phyloP scores from a whole-genome alignment of 2,797 vertebrate genomes.

The Myotis myotis region DNA sequence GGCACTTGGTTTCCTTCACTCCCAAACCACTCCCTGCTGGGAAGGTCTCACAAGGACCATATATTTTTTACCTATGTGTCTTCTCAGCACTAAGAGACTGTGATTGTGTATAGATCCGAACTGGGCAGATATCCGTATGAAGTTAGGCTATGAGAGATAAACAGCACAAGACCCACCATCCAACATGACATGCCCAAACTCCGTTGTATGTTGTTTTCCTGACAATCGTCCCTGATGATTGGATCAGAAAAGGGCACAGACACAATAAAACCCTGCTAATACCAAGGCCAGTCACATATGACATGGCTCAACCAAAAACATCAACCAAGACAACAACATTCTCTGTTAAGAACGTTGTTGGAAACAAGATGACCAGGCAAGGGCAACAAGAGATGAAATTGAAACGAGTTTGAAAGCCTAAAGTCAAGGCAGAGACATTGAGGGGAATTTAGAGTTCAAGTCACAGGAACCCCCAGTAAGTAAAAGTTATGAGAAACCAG shows the following conservation, averaged over 20 bases:
- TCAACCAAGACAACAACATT: neutral
- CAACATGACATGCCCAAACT: too few relatives aligned
- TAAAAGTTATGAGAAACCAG: neutral
- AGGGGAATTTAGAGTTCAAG: neutral
- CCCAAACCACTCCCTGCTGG: too few relatives aligned
- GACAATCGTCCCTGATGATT: neutral
- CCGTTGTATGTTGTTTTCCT: neutral
- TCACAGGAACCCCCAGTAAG: neutral
- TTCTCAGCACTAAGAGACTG: neutral
- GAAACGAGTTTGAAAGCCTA: neutral
- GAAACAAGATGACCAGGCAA: neutral
- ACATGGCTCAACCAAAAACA: neutral
- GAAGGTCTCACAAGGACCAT: neutral
- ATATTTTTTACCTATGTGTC: neutral
- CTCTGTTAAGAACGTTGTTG: neutral
- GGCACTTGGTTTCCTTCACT: neutral
- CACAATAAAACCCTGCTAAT: neutral
- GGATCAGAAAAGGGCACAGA: neutral
- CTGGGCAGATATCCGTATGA: neutral
- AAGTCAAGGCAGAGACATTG: neutral
- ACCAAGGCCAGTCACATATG: neutral
- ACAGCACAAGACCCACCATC: neutral
- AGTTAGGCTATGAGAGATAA: neutral
- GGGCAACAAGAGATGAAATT: accelerated
- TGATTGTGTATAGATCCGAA: neutral